Conservation (phyloP, 30 jellyfish, hydroid and myxozoan species). For the Aurelia coerulea region DNA sequence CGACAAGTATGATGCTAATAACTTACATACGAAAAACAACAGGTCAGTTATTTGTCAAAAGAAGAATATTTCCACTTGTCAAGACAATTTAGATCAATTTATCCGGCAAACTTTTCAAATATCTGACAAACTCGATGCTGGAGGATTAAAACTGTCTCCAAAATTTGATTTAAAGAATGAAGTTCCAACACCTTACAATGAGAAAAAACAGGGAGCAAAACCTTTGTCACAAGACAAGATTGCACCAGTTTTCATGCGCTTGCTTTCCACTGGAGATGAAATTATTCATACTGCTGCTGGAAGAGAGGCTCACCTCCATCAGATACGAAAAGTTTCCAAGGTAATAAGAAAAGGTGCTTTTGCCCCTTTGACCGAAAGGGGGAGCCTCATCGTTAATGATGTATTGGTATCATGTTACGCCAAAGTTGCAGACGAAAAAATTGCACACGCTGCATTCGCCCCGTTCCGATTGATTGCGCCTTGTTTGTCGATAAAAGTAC, state of each 20-base stretch:
- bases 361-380: slow-evolving; percentile 84
- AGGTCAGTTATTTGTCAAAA: neutral
- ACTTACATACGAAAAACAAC: no score
- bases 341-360: slow-evolving; percentile 49
- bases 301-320: neutral
- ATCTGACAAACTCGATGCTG: no score
- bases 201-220: neutral
- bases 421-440: slow-evolving; percentile 1
- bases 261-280: slow-evolving; percentile 2
- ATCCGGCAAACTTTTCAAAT: neutral
- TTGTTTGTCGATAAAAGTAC: neutral
- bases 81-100: neutral
- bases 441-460: slow-evolving; percentile 49
- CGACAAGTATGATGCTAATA: neutral
- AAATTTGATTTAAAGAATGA: neutral
- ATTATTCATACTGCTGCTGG: neutral
- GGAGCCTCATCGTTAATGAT: slow-evolving; percentile 63
- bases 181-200: neutral
- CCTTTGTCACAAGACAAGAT: neutral
- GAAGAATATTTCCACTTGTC: neutral
- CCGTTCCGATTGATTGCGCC: slow-evolving; percentile 1
- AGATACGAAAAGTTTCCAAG: neutral
- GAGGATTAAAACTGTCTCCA: neutral
- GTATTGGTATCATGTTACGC: slow-evolving; percentile 82
- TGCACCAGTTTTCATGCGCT: neutral